phyloP scores from a whole-genome alignment of 92 coral and sea anemone genomes.

The Paragorgia papillata region DNA sequence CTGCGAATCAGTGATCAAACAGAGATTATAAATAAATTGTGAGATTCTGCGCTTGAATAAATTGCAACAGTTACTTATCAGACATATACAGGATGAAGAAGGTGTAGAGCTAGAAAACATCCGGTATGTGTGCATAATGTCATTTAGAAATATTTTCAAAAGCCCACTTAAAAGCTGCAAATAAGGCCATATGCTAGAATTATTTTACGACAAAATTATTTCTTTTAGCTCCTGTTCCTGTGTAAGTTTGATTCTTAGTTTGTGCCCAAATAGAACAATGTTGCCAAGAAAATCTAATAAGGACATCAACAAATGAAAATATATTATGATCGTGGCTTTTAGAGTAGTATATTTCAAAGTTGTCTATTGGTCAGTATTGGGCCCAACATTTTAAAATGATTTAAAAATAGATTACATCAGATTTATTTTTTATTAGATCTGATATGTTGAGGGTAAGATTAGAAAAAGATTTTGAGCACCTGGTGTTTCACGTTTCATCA shows the following conservation, averaged over 20 bases:
- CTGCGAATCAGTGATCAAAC: slow-evolving; percentile 27
- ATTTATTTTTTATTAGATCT: slow-evolving; percentile 20
- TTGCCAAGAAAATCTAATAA: no score
- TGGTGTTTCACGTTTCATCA: slow-evolving; percentile 32
- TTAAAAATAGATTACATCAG: background rate
- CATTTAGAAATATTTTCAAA: background rate
- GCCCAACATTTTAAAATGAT: background rate
- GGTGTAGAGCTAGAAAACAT: slow-evolving; percentile 24
- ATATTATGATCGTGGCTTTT: slow-evolving; percentile 8
- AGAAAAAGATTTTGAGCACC: slow-evolving; percentile 23
- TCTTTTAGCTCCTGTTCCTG: no score
- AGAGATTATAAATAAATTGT: slow-evolving; percentile 19
- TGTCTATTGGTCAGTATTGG: slow-evolving; percentile 14
- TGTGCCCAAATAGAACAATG: no score
- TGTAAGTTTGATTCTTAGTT: no score
- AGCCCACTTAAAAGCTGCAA: no score
- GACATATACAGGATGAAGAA: slow-evolving; percentile 37
- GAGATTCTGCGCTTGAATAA: slow-evolving; percentile 30
- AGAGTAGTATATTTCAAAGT: background rate
- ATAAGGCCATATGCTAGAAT: no score
- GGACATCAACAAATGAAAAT: background rate
- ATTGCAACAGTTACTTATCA: slow-evolving; percentile 36
- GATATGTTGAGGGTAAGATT: slow-evolving; percentile 35
- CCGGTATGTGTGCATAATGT: slow-evolving; percentile 16
- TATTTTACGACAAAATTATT: background rate